Conservation (phyloP, 1,140 invertebrate genomes). For the Pseudomyrmex cubaensis region DNA sequence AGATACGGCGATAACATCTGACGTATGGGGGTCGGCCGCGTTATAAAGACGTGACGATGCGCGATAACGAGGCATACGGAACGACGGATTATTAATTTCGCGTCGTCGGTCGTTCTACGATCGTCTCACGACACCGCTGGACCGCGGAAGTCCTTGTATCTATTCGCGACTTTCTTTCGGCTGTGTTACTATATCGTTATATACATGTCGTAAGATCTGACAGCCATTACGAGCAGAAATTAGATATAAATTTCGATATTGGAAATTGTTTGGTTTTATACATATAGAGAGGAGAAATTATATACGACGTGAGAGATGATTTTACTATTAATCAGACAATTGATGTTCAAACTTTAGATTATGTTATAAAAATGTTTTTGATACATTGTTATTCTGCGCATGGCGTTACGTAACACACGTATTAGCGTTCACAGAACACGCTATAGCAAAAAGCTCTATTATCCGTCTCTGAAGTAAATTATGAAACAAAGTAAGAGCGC, state of each 20-base stretch:
- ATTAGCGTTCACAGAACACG: slow-evolving; percentile 5
- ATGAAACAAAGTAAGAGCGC: slow-evolving; percentile 42
- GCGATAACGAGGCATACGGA: slow-evolving; percentile 75
- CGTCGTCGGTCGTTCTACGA: slow-evolving; percentile 24
- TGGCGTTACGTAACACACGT: neutral
- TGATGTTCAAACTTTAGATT: neutral
- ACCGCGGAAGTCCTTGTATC: slow-evolving; percentile 3
- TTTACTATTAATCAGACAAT: neutral
- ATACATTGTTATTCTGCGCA: too few relatives aligned
- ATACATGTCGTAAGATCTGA: slow-evolving; percentile 11
- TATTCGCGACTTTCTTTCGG: neutral
- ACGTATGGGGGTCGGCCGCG: slow-evolving; percentile 72
- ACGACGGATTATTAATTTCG: slow-evolving; percentile 76
- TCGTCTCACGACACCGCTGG: neutral
- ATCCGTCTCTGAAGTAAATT: slow-evolving; percentile 33
- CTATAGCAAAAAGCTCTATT: slow-evolving; percentile 11
- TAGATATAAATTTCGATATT: slow-evolving; percentile 3
- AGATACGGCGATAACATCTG: slow-evolving; percentile 76
- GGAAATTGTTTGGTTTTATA: neutral
- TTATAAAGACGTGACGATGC: slow-evolving; percentile 78
- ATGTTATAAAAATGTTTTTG: too few relatives aligned
- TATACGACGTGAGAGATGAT: neutral
- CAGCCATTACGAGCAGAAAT: neutral
- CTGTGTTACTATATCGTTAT: too few relatives aligned
- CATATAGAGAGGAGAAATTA: neutral